Evolutionary conservation across 2,888 invertebrate genomes (phyloP).

Genomic region (Eupithecia exiguata): DNA sequence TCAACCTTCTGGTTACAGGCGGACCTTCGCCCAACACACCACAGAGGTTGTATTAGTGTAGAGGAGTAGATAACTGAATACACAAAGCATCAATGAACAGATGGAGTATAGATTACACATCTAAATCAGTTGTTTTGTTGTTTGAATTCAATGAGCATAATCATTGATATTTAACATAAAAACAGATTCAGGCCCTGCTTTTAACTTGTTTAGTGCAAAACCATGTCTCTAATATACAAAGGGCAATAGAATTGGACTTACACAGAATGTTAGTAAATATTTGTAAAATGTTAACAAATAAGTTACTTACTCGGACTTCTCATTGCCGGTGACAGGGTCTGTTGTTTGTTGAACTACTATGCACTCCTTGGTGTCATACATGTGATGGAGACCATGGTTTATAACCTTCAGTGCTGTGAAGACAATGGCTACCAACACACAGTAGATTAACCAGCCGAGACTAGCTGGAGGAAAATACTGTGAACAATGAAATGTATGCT

Average conservation of each 20-base stretch:
- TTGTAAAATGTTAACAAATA: background rate
- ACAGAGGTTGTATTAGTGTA: background rate
- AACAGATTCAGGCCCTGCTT: too few relatives aligned
- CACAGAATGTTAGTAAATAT: too few relatives aligned
- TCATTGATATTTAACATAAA: background rate
- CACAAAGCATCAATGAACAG: background rate
- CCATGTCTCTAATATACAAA: too few relatives aligned
- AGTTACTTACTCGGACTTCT: constrained; percentile 76
- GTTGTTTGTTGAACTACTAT: constrained; percentile 78
- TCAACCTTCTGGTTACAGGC: too few relatives aligned
- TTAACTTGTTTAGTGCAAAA: background rate
- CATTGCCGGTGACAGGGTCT: constrained; percentile 78
- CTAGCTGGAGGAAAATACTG: constrained; percentile 94
- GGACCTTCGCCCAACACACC: too few relatives aligned
- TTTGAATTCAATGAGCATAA: background rate
- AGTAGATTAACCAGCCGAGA: constrained; percentile 94
- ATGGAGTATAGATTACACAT: background rate
- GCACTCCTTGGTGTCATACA: constrained; percentile 97
- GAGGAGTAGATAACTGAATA: background rate
- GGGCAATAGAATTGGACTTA: too few relatives aligned
- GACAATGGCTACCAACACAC: constrained; percentile 89
- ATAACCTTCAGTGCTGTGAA: constrained; percentile 93
- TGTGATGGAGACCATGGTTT: constrained; percentile 94
- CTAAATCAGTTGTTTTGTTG: background rate
- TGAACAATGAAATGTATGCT: background rate